phyloP scores from a whole-genome alignment of 2,797 vertebrate genomes.

The Gadopsis bispinosus region DNA sequence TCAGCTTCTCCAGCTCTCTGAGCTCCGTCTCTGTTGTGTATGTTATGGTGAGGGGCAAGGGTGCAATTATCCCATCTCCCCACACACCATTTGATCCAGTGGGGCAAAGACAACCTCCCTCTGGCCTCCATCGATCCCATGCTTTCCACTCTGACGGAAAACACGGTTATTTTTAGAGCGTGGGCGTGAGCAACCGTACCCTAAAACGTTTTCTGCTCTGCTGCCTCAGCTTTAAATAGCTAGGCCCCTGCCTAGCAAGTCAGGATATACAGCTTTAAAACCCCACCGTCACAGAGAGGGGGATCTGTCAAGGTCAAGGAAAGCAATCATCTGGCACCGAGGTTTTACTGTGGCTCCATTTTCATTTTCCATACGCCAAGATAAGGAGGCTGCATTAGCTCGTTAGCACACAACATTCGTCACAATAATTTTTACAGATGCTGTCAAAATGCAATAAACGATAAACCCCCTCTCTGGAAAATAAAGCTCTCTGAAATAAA shows the following conservation, averaged over 20 bases:
- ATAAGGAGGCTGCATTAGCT: constrained; percentile 68
- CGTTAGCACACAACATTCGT: constrained; percentile 56
- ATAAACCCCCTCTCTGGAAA: constrained; percentile 3
- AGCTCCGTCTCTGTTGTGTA: constrained; percentile 80
- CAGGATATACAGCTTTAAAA: constrained; percentile 67
- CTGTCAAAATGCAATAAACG: constrained; percentile 38
- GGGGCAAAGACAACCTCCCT: constrained; percentile 73
- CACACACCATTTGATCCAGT: constrained; percentile 43
- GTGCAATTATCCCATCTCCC: constrained; percentile 47
- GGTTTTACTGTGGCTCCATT: constrained; percentile 67
- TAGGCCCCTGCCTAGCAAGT: constrained; percentile 48
- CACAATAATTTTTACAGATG: constrained; percentile 46
- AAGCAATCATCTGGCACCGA: constrained; percentile 65
- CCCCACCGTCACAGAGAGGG: constrained; percentile 47
- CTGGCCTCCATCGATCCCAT: constrained; percentile 80
- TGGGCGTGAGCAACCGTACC: constrained; percentile 73
- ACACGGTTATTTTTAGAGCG: constrained; percentile 78
- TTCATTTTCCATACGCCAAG: constrained; percentile 76
- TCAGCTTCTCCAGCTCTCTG: constrained; percentile 76
- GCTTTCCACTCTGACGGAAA: constrained; percentile 83
- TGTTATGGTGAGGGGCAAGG: constrained; percentile 71
- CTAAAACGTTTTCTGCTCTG: constrained; percentile 73
- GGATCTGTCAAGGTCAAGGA: constrained; percentile 60
- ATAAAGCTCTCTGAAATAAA: constrained; percentile 36
- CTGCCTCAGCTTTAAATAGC: constrained; percentile 79